Base-by-base conservation (phyloP, 2,888 invertebrate species). In the Cosmorhoe ocellata region DNA sequence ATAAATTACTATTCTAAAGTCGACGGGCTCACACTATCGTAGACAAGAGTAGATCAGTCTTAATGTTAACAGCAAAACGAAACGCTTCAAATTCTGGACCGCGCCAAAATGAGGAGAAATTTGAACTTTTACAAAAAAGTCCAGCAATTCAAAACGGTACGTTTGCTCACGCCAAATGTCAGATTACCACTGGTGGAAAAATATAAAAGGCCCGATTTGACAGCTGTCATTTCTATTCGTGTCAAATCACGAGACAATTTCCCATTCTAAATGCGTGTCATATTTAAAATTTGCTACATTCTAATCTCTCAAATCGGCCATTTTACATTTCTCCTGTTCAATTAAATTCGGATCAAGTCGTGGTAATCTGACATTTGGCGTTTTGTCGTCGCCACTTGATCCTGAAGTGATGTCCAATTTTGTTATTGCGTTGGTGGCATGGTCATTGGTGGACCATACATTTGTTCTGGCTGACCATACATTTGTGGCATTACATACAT, bases 281-380 rank as follows among this genome's bases (percentile, higher is more conserved):
- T n/a, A 3, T 3, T 14, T 5, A 8, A 6, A 13, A n/a, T 9
- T 24, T 8, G 10, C 11, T 32, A 30, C 33, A 27, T 27, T 42
- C 24, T 11, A 3, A 13, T 13, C 45, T 51, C 28, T 53, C 48
- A 48, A 48, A 53, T 49, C 48, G 40, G 37, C 14, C 13, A 24
- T 52, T 31, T 48, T 48, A 48, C 41, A 51, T 42, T 40, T 43
- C 56, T 39, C 62, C 59, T 61, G 9, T 64, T 63, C 61, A 58
- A 27, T 45, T 51, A 32, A 57, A 38, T 59, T 69, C 61, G 81
- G 86, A 88, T 81, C 88, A 86, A 87, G 84, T 56, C 79, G 84
- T 86, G 88, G 82, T 76, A 82, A 83, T 74, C 86, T 89, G 90
- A 81, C 90, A 89, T 88, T 85, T 87, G 89, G 86, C 87, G 68